Evolutionary conservation across 2,113 vertebrate genomes (phyloP), one percentile per base, ranked within the genome.

Genomic region (Accipiter cooperii): DNA sequence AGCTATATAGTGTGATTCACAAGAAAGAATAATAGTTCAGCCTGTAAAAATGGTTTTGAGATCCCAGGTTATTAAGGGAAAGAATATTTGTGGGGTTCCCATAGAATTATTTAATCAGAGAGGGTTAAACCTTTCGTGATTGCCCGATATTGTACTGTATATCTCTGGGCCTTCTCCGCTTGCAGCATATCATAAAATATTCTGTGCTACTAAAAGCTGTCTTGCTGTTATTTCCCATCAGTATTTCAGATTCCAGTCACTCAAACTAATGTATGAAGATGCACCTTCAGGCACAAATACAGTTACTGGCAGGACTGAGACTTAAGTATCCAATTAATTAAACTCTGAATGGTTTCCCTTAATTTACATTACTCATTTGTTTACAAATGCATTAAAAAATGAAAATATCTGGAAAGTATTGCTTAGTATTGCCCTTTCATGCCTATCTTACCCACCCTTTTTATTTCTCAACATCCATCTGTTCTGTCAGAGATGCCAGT

Each of bases 211-310:
- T 82, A 89, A 93, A 81, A 74, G 8, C 55, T 91, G 14, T 64
- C 64, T 89, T 70, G 14, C 31, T 93, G 95, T 95, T 90, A 83
- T 95, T 96, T 92, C 71, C 77, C 55, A 65, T 57, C 47, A 82
- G 33, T 91, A 79, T 90, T 96, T 90, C 60, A 78, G 38, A 70
- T 84, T 71, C 51, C 69, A 81, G n/a, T 75, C 22, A 93, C 60
- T 89, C 38, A 81, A 71, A 75, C 10, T 51, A 70, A 80, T 46
- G 10, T 82, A 78, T 2, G 2, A 83, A 78, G 52, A 75, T 36
- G 29, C 47, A 76, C 40, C 68, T 85, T 77, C 54, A 76, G 55
- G 60, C 40, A 74, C 19, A 92, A 89, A 83, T 38, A 55, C 5
- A 75, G 19, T 40, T 84, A 81, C 49, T 86, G 60, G 17, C 25